Evolutionary conservation across 2,888 invertebrate genomes (phyloP).

Genomic region (Papilio demoleus): DNA sequence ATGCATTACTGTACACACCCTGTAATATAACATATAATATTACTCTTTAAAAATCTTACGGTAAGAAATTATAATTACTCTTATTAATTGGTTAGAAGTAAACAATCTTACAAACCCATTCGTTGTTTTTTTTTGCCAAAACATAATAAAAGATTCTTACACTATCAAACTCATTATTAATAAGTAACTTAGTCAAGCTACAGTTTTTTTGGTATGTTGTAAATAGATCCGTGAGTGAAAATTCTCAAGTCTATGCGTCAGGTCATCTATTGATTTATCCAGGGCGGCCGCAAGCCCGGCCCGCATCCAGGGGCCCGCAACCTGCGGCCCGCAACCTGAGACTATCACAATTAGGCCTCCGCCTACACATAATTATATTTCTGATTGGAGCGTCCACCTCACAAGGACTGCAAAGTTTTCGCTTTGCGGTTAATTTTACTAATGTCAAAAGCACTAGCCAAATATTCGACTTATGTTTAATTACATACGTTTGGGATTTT

Average conservation of each 20-base stretch:
- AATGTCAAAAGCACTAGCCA: constrained; percentile 32
- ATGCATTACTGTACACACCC: background rate
- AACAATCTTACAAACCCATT: too few species aligned
- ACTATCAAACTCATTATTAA: too few species aligned
- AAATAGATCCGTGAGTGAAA: constrained; percentile 57
- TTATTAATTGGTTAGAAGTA: too few species aligned
- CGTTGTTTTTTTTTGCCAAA: too few species aligned
- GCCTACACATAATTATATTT: constrained; percentile 81
- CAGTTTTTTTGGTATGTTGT: constrained; percentile 45
- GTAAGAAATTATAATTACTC: too few species aligned
- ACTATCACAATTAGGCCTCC: constrained; percentile 77
- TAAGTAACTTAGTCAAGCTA: background rate
- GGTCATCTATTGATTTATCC: constrained; percentile 76
- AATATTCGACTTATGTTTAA: constrained; percentile 39
- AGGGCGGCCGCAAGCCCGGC: constrained; percentile 48
- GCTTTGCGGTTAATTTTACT: constrained; percentile 39
- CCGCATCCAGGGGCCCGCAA: constrained; percentile 50
- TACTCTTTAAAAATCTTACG: too few species aligned
- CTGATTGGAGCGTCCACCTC: constrained; percentile 69
- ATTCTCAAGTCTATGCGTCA: constrained; percentile 59
- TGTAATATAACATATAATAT: background rate
- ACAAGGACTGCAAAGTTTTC: constrained; percentile 41
- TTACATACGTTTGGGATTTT: background rate
- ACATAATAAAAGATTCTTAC: too few species aligned
- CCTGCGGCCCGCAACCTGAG: constrained; percentile 75